Conservation (phyloP, 2,113 vertebrate genomes). For the Neomonachus schauinslandi region DNA sequence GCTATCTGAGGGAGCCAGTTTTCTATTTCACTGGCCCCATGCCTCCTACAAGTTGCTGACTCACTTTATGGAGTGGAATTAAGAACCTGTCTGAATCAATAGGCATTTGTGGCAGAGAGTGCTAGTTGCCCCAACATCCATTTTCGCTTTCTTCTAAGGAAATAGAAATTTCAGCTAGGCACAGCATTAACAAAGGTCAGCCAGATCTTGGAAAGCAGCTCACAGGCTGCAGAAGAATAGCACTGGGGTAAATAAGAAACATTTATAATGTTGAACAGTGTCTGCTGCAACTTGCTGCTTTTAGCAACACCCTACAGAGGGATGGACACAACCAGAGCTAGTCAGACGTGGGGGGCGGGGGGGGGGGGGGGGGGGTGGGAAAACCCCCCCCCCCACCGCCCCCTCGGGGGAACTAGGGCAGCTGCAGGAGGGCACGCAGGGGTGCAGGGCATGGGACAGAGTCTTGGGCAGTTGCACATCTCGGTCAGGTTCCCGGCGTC, state of each 20-base stretch:
- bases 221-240: neutral
- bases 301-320: neutral
- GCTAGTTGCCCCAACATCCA: neutral
- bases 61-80: conserved; percentile 55
- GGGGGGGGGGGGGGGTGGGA: too few species aligned
- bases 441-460: conserved; percentile 88
- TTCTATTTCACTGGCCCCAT: conserved; percentile 37
- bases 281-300: conserved; percentile 40
- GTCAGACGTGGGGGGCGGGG: neutral
- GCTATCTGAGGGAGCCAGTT: conserved; percentile 41
- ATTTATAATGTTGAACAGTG: neutral
- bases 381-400: too few species aligned
- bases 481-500: conserved; percentile 72
- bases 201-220: conserved; percentile 46
- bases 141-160: conserved; percentile 45
- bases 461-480: conserved; percentile 89
- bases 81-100: conserved; percentile 56
- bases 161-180: conserved; percentile 35
- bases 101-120: conserved; percentile 36
- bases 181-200: neutral
- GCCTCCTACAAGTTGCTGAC: conserved; percentile 62
- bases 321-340: neutral
- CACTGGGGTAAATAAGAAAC: neutral
- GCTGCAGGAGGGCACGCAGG: conserved; percentile 86
- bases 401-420: conserved; percentile 86